Conservation (phyloP, 2,797 vertebrate species). For the Semotilus atromaculatus region DNA sequence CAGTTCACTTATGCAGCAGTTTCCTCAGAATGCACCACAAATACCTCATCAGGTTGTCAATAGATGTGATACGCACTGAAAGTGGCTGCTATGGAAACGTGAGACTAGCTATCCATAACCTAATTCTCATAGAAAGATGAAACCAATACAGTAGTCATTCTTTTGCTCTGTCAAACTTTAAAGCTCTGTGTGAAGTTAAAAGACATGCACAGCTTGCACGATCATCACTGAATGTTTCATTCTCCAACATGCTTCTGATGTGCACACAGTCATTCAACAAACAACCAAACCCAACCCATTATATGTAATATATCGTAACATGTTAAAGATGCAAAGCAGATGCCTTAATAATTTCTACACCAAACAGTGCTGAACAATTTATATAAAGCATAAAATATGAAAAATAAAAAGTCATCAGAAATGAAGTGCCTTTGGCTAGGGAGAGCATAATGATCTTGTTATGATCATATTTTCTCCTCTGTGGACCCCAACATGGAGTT, state of each 20-base stretch:
- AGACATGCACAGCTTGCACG: background rate
- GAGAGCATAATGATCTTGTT: constrained; percentile 53
- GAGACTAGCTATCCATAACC: constrained; percentile 1
- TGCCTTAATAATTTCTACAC: constrained; percentile 52
- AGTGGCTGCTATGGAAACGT: constrained; percentile 33
- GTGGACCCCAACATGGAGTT: constrained; percentile 55
- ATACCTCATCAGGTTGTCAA: constrained; percentile 6
- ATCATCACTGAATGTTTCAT: constrained; percentile 4
- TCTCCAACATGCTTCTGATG: background rate
- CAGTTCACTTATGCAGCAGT: constrained; percentile 2
- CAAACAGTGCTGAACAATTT: constrained; percentile 54
- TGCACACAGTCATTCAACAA: background rate
- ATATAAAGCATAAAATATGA: constrained; percentile 64
- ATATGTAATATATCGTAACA: background rate
- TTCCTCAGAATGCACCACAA: constrained; percentile 11
- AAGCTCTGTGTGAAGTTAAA: constrained; percentile 19
- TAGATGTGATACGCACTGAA: background rate
- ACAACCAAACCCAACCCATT: background rate
- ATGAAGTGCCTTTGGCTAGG: constrained; percentile 62
- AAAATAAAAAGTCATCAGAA: constrained; percentile 63
- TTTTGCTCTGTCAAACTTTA: constrained; percentile 21
- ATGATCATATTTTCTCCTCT: constrained; percentile 58
- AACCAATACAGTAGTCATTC: constrained; percentile 17
- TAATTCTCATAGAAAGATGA: constrained; percentile 30
- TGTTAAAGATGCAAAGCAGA: background rate